Base-by-base conservation (phyloP, 2,888 invertebrate species). In the Julus scanicus region DNA sequence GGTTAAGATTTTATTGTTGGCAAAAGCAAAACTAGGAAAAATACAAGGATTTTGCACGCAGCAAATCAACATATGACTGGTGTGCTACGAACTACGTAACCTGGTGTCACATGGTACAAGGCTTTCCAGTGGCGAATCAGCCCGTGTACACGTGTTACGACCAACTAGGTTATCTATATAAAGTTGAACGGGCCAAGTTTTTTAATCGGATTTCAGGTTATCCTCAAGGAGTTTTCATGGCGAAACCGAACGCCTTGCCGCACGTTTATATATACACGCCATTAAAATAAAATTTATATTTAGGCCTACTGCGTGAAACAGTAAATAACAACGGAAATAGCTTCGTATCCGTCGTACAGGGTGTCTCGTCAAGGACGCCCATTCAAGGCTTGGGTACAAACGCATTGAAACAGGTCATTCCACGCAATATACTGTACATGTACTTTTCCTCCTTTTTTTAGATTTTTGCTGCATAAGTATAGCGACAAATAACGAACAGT, bases 111-210 rank as follows among this genome's bases (percentile, higher is more conserved):
- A 29, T 29, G 57, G 17, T n/a, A n/a, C 71, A 6, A 9, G 29
- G 20, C 8, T 9, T n/a, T n/a, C 29, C n/a, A 6, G 71, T n/a
- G 20, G 17, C 9, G 11, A 20, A 71, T 71, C 71, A 71, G 71
- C n/a, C 71, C 29, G 71, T 71, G 71, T 29, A 71, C 71, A 71
- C 71, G 71, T 71, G 71, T 20, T 44, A 6, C 29, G 29, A 71
- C 71, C 71, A 71, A 71, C 71, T 71, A 71, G 71, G 71, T 71
- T 71, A 71, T 71, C 71, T 71, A 71, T 71, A 71, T 71, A 71
- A 71, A 71, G 71, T 71, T 71, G 71, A 63, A 63, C 63, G 63
- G n/a, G 63, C 63, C 63, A 63, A 63, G 63, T 63, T 63, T 63
- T 63, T 63, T 17, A n/a, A 63, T 63, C 53, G 63, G n/a, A 71